Conservation (phyloP, 2,888 invertebrate species). For the Caenorhabditis wallacei region DNA sequence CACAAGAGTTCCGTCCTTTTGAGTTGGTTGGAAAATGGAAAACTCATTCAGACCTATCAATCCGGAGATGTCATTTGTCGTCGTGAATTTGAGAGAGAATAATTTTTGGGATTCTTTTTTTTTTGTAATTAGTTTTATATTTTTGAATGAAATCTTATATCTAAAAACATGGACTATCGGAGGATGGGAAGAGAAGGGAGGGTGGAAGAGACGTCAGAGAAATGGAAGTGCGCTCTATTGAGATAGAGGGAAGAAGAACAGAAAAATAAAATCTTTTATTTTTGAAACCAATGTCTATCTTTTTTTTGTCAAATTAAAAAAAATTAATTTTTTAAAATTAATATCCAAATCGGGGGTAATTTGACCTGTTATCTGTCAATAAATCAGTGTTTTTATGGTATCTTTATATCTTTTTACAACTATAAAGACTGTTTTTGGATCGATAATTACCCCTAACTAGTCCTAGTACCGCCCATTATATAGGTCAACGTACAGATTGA, state of each 20-base stretch:
- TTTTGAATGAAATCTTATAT: constrained; percentile 1
- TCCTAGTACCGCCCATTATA: too few species aligned
- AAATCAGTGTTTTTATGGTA: too few species aligned
- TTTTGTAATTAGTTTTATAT: background rate
- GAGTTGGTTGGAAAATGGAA: constrained; percentile 61
- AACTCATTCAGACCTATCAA: constrained; percentile 67
- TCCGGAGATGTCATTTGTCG: constrained; percentile 69
- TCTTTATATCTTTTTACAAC: too few species aligned
- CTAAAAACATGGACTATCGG: too few species aligned
- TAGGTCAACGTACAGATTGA: too few species aligned
- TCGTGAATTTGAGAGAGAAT: constrained; percentile 67
- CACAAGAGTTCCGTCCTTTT: constrained; percentile 47
- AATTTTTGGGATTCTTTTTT: background rate
- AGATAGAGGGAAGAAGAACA: background rate
- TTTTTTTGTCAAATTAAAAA: background rate
- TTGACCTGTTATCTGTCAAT: too few species aligned
- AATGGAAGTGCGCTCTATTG: constrained; percentile 8
- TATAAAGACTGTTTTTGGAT: too few species aligned
- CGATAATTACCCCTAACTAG: too few species aligned
- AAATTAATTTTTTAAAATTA: too few species aligned
- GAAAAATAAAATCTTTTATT: background rate
- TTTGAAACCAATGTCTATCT: background rate
- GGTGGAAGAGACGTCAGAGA: background rate
- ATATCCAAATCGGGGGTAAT: too few species aligned
- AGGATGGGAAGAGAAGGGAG: background rate